Percentiles rank a stretch among this genome's conserved stretches.
Evolutionary conservation across 2,113 vertebrate species (phyloP).

Genomic region (Glareola pratincola): DNA sequence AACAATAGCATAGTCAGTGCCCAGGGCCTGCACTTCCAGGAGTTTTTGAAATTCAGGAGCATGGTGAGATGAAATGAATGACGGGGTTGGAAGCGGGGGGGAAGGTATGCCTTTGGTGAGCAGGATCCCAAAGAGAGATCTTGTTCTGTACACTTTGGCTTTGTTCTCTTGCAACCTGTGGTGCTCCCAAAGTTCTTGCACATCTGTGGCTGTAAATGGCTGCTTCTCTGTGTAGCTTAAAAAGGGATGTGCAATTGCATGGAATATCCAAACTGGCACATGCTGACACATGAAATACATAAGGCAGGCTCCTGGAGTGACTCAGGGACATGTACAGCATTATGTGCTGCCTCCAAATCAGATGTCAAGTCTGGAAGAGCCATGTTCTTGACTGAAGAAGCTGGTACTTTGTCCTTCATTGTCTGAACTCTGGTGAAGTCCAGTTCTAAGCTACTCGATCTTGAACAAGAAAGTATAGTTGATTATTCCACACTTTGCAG

Average conservation of each 20-base stretch:
- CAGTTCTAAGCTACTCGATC: neutral
- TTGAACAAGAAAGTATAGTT: neutral
- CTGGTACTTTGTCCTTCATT: neutral
- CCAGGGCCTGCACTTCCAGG: neutral
- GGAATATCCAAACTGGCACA: neutral
- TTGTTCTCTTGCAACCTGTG: neutral
- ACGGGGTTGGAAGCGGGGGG: neutral
- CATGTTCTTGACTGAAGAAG: neutral
- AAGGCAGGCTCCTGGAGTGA: neutral
- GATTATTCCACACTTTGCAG: neutral
- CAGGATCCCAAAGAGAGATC: neutral
- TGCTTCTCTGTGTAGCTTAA: neutral
- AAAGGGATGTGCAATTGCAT: neutral
- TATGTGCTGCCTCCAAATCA: neutral
- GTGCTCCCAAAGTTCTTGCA: neutral
- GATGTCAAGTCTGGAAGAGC: neutral
- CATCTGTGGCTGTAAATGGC: neutral
- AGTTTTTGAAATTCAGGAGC: neutral
- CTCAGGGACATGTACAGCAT: neutral
- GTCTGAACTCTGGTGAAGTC: neutral
- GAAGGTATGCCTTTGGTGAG: neutral
- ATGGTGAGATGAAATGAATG: neutral
- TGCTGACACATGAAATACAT: fast-evolving
- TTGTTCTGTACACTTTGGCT: neutral
- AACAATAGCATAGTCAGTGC: neutral